A percentile compares a stretch with the other conserved stretches of the same genome.
Evolutionary conservation across 2,113 vertebrate genomes (phyloP).

Genomic region (Anguilla rostrata): DNA sequence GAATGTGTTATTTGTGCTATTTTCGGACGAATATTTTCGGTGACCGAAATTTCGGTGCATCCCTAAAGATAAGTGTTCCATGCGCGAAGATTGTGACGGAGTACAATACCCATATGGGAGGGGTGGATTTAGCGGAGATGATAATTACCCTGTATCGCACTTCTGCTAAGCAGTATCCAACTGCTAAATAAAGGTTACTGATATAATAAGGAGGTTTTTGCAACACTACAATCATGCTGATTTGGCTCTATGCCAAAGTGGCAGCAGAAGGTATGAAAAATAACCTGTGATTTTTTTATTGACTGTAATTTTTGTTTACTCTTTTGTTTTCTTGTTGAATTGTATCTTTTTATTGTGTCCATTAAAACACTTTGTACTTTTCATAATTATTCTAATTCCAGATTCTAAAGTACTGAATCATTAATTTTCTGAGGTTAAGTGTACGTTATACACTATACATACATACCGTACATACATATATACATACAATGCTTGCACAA

Average conservation of each 20-base stretch:
- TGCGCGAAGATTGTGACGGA: no score
- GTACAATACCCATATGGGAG: no score
- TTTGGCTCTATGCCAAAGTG: conserved; percentile 15
- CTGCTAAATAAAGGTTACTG: conserved; percentile 32
- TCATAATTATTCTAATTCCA: conserved; percentile 11
- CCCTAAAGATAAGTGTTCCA: no score
- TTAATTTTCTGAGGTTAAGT: background rate
- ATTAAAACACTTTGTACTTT: background rate
- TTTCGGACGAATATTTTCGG: no score
- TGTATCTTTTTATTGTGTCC: background rate
- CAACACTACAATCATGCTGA: conserved; percentile 26
- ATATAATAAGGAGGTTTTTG: conserved; percentile 1
- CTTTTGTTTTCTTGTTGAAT: background rate
- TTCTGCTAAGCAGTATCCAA: conserved; percentile 21
- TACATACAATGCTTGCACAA: no score
- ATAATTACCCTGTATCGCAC: no score
- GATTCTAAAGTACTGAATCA: background rate
- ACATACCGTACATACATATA: no score
- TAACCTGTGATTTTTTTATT: conserved; percentile 5
- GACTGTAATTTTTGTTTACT: background rate
- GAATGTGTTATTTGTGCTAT: no score
- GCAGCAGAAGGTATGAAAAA: conserved; percentile 19
- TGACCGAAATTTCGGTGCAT: no score
- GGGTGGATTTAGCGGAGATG: no score
- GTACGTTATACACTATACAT: background rate